Evolutionary conservation across 2,888 invertebrate genomes (phyloP), one percentile per base, ranked within the genome.

Genomic region (Torymus aiolomorphi): DNA sequence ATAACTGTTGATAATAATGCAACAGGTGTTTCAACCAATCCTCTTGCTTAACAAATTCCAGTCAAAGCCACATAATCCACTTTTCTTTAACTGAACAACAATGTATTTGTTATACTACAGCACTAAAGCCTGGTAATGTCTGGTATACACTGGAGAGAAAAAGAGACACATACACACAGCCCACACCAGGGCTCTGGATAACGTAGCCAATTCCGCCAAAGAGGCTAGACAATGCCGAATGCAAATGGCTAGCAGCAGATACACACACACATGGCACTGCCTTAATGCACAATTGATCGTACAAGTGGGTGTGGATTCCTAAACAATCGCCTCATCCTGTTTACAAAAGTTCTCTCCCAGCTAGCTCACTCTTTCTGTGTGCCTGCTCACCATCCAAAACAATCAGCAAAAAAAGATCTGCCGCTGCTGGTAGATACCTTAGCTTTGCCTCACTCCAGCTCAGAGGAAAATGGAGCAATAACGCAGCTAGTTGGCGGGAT

Each of bases 251-350:
- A 42, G 42, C 8, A 42, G 42, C 8, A 42, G 42, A 42, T 42
- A 42, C 8, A 42, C 20, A 20, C 20, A 20, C 42, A 42, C 42
- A 42, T 8, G 42, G 24, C 10, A 4, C 52, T 62, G 69, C 20
- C 62, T 77, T 77, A 77, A 82, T 74, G 71, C 69, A 83, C 77
- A 80, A 81, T 83, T 81, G 82, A 82, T 80, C 82, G 79, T 67
- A 71, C 54, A 83, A 83, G 81, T 83, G 83, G 84, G 80, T 83
- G 83, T 82, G 81, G 82, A 83, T 80, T 78, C 74, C 67, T 80
- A 81, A 42, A 81, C 83, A 82, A 82, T 78, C 82, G 79, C 81
- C 76, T 80, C 79, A 81, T 82, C 82, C 82, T 84, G 81, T 75
- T 75, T 78, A 75, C 62, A 62, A 42, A 42, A 42, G 42, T 8